Evolutionary conservation across 92 coral and sea anemone species (phyloP).

Genomic region (Palythoa heliodiscus): DNA sequence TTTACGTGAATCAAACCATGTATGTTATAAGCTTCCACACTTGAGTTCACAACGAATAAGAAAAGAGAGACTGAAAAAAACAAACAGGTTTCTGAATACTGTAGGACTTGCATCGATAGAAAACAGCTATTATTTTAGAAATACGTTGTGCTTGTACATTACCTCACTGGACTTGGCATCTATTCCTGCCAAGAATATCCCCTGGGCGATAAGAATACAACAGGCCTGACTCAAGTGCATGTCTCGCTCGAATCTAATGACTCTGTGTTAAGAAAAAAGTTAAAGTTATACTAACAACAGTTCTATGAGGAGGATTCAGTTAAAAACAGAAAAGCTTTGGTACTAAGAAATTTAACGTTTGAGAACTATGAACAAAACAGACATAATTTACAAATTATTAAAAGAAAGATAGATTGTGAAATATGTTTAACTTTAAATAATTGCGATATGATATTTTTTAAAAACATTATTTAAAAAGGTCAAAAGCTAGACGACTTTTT

Average conservation of each 20-base stretch:
- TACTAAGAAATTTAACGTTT: background rate
- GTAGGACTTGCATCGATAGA: too few species aligned
- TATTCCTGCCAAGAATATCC: conserved; percentile 65
- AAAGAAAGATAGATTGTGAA: too few species aligned
- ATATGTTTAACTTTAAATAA: too few species aligned
- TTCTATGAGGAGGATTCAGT: background rate
- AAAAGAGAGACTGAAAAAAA: too few species aligned
- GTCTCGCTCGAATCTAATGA: conserved; percentile 65
- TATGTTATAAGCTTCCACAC: background rate
- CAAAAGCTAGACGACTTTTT: too few species aligned
- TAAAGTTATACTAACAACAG: background rate
- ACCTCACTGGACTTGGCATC: conserved; percentile 61
- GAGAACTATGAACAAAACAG: background rate
- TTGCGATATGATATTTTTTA: too few species aligned
- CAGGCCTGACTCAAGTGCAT: conserved; percentile 72
- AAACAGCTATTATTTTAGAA: too few species aligned
- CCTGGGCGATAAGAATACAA: conserved; percentile 62
- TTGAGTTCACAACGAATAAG: too few species aligned
- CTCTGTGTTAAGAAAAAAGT: conserved; percentile 31
- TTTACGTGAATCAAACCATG: background rate
- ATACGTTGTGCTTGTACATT: background rate
- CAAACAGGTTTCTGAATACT: too few species aligned
- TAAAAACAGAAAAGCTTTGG: too few species aligned
- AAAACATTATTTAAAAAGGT: too few species aligned
- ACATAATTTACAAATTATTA: too few species aligned